Percentiles rank a stretch among this genome's conserved stretches.
These are phyloP conservation scores for Ormyrus labotus DNA, from an alignment of 2,888 invertebrate genomes.

Conservation along the genomic window DNA sequence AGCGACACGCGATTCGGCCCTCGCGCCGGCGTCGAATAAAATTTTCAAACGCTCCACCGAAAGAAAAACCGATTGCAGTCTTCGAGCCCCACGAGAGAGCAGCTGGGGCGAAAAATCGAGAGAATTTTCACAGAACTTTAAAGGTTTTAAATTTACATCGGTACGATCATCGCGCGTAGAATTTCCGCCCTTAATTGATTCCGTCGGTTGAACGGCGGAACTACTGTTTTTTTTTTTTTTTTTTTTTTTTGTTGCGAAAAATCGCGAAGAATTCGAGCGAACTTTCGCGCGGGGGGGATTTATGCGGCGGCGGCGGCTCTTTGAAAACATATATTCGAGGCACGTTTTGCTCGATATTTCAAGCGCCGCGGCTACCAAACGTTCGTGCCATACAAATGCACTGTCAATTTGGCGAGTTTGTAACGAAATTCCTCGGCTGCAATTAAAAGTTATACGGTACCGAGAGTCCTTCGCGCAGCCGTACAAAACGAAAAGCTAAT, in stretches of 20 bases:
- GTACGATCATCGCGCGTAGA: too few species aligned
- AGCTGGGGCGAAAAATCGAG: background rate
- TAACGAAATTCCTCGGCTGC: background rate
- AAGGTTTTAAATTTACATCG: too few species aligned
- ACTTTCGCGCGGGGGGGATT: background rate
- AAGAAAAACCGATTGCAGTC: constrained; percentile 12
- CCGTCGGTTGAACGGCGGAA: too few species aligned
- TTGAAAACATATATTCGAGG: background rate
- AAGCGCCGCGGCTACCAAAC: background rate
- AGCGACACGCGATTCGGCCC: background rate
- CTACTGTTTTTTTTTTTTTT: background rate
- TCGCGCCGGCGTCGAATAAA: background rate
- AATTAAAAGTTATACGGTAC: background rate
- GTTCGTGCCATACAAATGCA: background rate
- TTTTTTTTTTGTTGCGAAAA: background rate
- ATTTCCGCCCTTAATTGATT: too few species aligned
- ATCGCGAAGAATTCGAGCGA: background rate
- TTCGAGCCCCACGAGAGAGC: background rate
- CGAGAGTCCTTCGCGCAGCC: background rate
- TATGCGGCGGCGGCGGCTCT: background rate
- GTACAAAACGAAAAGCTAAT: too few species aligned
- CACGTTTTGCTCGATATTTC: constrained; percentile 26
- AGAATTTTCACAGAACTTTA: background rate
- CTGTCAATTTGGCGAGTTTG: constrained; percentile 11
- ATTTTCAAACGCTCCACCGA: constrained; percentile 15